Base-by-base conservation (phyloP, 2,888 invertebrate species). In the Chrysolina oricalcia region DNA sequence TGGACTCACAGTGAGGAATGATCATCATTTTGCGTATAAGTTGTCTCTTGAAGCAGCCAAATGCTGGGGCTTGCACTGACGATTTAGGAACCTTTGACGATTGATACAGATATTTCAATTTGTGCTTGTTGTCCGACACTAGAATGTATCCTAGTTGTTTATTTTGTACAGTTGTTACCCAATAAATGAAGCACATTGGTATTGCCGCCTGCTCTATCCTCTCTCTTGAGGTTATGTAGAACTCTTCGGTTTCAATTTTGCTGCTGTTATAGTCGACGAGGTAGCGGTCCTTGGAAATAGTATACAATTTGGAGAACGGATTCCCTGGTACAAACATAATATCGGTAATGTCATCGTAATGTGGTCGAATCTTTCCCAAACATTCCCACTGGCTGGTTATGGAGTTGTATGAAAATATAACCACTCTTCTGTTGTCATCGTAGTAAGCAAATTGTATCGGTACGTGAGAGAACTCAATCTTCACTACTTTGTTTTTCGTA, bases 31-130 rank as follows among this genome's bases (percentile, higher is more conserved):
- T 88, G 64, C 85, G 83, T 10, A 94, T 90, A 0, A 93, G 92
- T 11, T 90, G 86, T 43, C 85, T 76, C 66, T 82, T 81, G 73
- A 86, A 89, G 74, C 87, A 88, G 43, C 93, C 93, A 87, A 91
- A 93, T 2, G 92, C 91, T n/a, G 95, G 94, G 0, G 93, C 94
- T 40, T 94, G 88, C 43, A 91, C 88, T 2, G 93, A 93, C n/a
- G 91, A 89, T 73, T 93, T 88, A n/a, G 92, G 92, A 90, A 92
- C 91, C 72, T 92, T 92, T 0, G 93, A 93, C 2, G 88, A 87
- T 69, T 92, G 90, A 86, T 94, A 93, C 66, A 93, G 87, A 64
- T 94, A 87, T 86, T 93, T 94, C 83, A 93, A 93, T 88, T 95
- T 95, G 85, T 90, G 91, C 93, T 93, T 91, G 83, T 93, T 91